phyloP scores from a whole-genome alignment of 2,888 invertebrate genomes.

The Eristalinus sepulchralis region DNA sequence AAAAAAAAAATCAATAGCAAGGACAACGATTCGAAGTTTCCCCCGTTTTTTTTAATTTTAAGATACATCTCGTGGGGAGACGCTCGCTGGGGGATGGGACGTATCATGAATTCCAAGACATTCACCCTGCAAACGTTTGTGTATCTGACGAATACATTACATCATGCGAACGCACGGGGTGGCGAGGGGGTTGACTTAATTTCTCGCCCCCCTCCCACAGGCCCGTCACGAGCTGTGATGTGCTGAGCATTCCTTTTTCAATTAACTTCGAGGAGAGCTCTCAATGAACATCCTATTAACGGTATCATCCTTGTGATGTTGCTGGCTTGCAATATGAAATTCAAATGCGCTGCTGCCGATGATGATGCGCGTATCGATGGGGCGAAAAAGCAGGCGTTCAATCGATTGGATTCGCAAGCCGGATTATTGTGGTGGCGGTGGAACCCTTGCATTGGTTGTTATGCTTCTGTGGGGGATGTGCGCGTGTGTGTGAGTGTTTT shows the following conservation, averaged over 20 bases:
- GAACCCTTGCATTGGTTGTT: constrained; percentile 10
- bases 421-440: constrained; percentile 10
- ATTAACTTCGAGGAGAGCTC: constrained; percentile 70
- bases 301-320: constrained; percentile 63
- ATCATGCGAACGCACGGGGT: constrained; percentile 20
- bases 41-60: constrained; percentile 53
- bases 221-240: constrained; percentile 9
- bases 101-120: constrained; percentile 57
- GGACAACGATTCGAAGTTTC: constrained; percentile 42
- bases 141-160: constrained; percentile 61
- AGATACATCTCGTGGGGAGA: constrained; percentile 46
- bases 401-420: constrained; percentile 60
- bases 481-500: neutral
- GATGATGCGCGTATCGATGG: constrained; percentile 53
- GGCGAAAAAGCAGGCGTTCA: neutral
- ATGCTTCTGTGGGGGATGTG: neutral
- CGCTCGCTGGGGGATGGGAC: constrained; percentile 1
- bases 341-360: constrained; percentile 53
- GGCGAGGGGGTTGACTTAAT: constrained; percentile 32
- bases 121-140: constrained; percentile 63
- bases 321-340: constrained; percentile 62
- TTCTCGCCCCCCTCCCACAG: neutral
- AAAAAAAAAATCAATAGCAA: constrained; percentile 56
- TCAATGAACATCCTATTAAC: constrained; percentile 70
- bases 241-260: constrained; percentile 63